Percentiles rank a stretch among this genome's conserved stretches.
These are phyloP conservation scores for Zygogramma bicolorata DNA, from an alignment of 2,888 invertebrate species.

Conservation along the genomic window DNA sequence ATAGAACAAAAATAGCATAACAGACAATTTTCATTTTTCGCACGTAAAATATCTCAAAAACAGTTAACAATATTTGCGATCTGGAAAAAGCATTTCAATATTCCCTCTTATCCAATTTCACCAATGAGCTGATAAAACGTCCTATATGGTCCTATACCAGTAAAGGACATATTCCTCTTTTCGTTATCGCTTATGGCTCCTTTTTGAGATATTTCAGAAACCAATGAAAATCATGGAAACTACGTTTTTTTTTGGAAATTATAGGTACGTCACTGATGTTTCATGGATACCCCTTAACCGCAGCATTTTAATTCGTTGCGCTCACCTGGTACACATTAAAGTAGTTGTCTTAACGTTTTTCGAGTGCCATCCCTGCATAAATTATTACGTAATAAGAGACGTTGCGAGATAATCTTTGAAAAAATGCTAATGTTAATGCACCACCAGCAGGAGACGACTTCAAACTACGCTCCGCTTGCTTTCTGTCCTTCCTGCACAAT, in stretches of 20 bases:
- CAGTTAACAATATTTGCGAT: no score
- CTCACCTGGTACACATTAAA: conserved; percentile 6
- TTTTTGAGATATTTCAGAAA: no score
- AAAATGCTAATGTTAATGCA: conserved; percentile 11
- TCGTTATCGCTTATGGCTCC: no score
- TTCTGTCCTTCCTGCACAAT: background rate
- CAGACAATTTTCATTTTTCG: no score
- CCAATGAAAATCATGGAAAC: no score
- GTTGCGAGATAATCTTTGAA: background rate
- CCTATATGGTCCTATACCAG: no score
- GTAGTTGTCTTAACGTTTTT: background rate
- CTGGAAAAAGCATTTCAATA: no score
- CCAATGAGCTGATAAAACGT: no score
- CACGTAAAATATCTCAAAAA: no score
- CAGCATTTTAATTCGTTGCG: background rate
- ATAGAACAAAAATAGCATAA: no score
- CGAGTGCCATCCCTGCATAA: conserved; percentile 4
- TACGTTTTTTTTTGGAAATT: background rate
- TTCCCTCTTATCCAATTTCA: no score
- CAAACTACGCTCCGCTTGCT: background rate
- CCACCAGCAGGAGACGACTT: background rate
- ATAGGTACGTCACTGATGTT: background rate
- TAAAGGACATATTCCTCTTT: no score
- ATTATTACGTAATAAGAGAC: conserved; percentile 13
- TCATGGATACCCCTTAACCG: background rate